A percentile compares a stretch with the other conserved stretches of the same genome.
Evolutionary conservation across 2,797 vertebrate species (phyloP).

Genomic region (Luscinia luscinia): DNA sequence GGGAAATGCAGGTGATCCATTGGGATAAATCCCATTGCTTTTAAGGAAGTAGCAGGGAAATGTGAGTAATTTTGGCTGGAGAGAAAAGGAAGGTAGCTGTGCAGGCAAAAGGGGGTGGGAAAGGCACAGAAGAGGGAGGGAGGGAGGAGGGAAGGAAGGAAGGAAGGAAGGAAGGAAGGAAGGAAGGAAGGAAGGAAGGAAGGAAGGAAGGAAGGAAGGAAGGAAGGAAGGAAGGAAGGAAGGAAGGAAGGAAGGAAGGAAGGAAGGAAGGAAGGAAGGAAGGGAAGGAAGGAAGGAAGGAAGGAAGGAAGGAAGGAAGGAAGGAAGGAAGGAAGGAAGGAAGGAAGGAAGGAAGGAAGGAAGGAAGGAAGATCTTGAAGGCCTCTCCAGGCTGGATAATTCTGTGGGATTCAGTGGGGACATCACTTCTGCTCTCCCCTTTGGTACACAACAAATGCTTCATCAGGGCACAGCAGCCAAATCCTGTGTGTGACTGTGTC

Average conservation of each 20-base stretch:
- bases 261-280: background rate
- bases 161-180: background rate
- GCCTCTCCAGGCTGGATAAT: background rate
- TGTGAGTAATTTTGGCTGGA: background rate
- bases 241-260: background rate
- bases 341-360: too few relatives aligned
- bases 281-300: background rate
- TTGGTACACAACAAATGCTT: background rate
- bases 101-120: background rate
- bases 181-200: too few relatives aligned
- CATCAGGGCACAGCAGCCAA: background rate
- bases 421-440: background rate
- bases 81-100: too few relatives aligned
- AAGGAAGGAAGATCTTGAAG: background rate
- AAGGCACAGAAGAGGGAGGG: too few relatives aligned
- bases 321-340: too few relatives aligned
- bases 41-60: background rate
- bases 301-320: background rate
- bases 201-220: background rate
- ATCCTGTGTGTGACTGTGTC: background rate
- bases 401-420: background rate
- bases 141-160: background rate
- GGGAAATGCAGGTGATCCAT: background rate
- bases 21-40: background rate
- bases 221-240: background rate